Conservation (phyloP, 1,140 invertebrate species). For the Drosophila novamexicana region DNA sequence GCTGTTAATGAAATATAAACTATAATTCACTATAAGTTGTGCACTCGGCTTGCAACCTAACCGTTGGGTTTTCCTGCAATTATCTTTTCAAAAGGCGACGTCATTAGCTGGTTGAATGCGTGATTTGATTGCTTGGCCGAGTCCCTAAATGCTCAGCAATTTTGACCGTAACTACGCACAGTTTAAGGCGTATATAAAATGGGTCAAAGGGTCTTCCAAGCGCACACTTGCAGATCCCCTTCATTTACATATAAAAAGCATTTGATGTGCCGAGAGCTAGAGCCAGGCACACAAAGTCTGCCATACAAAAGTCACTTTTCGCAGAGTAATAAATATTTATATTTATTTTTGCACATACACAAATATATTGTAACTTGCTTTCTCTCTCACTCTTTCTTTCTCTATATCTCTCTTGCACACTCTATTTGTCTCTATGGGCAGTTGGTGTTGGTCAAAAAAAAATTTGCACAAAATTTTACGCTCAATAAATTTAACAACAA, state of each 20-base stretch:
- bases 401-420: not conserved
- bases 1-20: no score
- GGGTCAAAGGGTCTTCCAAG: conserved; percentile 54
- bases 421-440: conserved; percentile 4
- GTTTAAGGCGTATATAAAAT: conserved; percentile 48
- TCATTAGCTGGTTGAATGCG: conserved; percentile 49
- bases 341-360: conserved; percentile 72
- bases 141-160: conserved; percentile 32
- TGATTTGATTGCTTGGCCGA: conserved; percentile 50
- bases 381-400: not conserved
- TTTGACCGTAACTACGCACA: conserved; percentile 29
- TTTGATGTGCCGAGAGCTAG: conserved; percentile 31
- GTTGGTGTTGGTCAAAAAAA: conserved; percentile 26
- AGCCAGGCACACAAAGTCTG: conserved; percentile 17
- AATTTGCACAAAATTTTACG: conserved; percentile 76
- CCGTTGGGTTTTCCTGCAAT: conserved; percentile 26
- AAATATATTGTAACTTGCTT: conserved; percentile 12
- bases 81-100: not conserved
- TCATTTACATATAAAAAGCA: conserved; percentile 71
- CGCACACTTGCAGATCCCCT: conserved; percentile 13
- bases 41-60: not conserved
- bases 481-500: conserved; percentile 75
- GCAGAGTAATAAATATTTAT: conserved; percentile 77
- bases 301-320: conserved; percentile 40
- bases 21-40: no score